phyloP scores from a whole-genome alignment of 1,140 invertebrate genomes.

The Chrysopa pallens region DNA sequence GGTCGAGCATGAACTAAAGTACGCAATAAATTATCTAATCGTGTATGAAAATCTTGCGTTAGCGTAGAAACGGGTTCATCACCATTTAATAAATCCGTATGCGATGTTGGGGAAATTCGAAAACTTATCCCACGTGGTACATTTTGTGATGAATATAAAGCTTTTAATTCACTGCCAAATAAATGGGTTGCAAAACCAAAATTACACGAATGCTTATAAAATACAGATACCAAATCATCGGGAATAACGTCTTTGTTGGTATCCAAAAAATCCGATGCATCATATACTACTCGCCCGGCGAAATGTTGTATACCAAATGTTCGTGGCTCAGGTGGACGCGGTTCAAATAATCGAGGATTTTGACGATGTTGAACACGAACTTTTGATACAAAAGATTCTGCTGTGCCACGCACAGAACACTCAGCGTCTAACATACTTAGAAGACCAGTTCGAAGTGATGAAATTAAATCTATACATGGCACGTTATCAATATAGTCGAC shows the following conservation, averaged over 20 bases:
- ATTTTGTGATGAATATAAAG: constrained; percentile 62
- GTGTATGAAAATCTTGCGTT: constrained; percentile 87
- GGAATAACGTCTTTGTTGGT: constrained; percentile 84
- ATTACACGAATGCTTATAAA: constrained; percentile 82
- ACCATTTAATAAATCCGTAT: constrained; percentile 71
- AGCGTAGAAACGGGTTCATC: constrained; percentile 78
- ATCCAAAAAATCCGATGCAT: constrained; percentile 75
- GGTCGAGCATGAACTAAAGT: constrained; percentile 83
- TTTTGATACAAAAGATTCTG: constrained; percentile 76
- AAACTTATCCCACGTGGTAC: constrained; percentile 70
- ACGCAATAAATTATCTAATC: constrained; percentile 76
- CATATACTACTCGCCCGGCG: constrained; percentile 74
- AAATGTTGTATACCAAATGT: constrained; percentile 85
- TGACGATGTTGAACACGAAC: constrained; percentile 69
- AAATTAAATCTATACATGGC: constrained; percentile 88
- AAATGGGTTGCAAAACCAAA: constrained; percentile 91
- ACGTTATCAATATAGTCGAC: constrained; percentile 92
- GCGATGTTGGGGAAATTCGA: constrained; percentile 77
- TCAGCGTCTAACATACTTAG: constrained; percentile 87
- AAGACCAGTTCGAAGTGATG: constrained; percentile 76
- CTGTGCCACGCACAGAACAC: constrained; percentile 68
- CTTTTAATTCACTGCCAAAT: constrained; percentile 82
- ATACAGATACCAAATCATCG: constrained; percentile 80
- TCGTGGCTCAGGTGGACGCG: constrained; percentile 55
- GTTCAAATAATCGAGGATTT: constrained; percentile 54